phyloP scores from a whole-genome alignment of 2,888 invertebrate species.

The Drosophila robusta region DNA sequence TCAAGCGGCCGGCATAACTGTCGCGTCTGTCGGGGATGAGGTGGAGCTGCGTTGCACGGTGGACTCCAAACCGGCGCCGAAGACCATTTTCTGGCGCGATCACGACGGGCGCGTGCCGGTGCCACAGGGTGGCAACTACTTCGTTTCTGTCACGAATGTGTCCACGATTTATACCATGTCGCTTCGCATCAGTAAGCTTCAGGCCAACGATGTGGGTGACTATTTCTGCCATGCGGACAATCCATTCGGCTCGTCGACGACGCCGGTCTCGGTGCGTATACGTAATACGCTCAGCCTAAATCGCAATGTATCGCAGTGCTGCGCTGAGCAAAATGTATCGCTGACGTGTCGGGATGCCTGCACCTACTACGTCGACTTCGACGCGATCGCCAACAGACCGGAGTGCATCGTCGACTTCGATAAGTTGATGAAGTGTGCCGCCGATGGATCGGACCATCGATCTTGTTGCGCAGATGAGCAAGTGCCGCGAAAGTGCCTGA shows the following conservation, averaged over 20 bases:
- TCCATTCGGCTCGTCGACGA: constrained; percentile 90
- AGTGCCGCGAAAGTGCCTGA: constrained; percentile 92
- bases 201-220: constrained; percentile 90
- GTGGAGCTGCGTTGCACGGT: constrained; percentile 92
- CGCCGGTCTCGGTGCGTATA: constrained; percentile 90
- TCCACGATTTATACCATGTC: constrained; percentile 91
- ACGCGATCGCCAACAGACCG: constrained; percentile 91
- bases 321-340: constrained; percentile 92
- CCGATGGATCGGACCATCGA: constrained; percentile 93
- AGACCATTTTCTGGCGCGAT: constrained; percentile 93
- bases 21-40: constrained; percentile 91
- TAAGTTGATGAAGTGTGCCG: constrained; percentile 94
- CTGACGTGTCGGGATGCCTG: constrained; percentile 93
- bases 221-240: constrained; percentile 95
- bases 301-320: constrained; percentile 91
- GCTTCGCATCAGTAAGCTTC: constrained; percentile 90
- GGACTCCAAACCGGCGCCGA: constrained; percentile 92
- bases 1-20: constrained; percentile 91
- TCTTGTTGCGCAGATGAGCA: constrained; percentile 92
- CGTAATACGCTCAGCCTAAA: constrained; percentile 88
- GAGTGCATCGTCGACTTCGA: constrained; percentile 93
- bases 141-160: constrained; percentile 88
- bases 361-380: constrained; percentile 93
- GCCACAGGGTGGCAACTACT: constrained; percentile 91
- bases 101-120: constrained; percentile 90